Conservation (phyloP, 2,113 vertebrate species). For the Tenebrosternarchus preto region DNA sequence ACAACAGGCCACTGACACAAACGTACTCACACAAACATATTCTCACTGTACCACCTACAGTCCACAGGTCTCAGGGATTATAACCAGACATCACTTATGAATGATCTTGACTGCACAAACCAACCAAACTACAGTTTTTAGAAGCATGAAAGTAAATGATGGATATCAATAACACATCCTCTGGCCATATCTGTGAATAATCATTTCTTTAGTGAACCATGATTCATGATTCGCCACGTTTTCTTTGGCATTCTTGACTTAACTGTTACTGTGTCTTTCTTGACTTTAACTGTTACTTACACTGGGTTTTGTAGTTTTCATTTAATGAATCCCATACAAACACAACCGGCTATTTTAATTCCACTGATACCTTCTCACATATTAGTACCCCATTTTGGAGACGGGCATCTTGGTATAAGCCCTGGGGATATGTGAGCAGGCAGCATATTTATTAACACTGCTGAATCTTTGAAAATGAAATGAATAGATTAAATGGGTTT, state of each 20-base stretch:
- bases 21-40: background rate
- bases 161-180: constrained; percentile 22
- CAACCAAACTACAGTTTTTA: background rate
- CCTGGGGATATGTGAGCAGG: background rate
- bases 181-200: constrained; percentile 17
- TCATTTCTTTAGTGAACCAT: constrained; percentile 48
- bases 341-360: no score
- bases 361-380: no score
- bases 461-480: background rate
- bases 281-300: no score
- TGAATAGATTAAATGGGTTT: background rate
- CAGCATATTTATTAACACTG: background rate
- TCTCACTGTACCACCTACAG: constrained; percentile 23
- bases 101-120: constrained; percentile 29
- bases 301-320: background rate
- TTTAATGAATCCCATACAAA: background rate
- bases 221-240: constrained; percentile 12
- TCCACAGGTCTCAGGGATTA: constrained; percentile 20
- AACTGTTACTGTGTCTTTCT: constrained; percentile 15
- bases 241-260: constrained; percentile 56
- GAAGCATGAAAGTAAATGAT: background rate
- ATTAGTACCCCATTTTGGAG: background rate
- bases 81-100: constrained; percentile 8
- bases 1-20: constrained; percentile 31
- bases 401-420: background rate